Evolutionary conservation across 2,113 vertebrate species (phyloP), one percentile per base, ranked within the genome.

Genomic region (Motacilla alba): DNA sequence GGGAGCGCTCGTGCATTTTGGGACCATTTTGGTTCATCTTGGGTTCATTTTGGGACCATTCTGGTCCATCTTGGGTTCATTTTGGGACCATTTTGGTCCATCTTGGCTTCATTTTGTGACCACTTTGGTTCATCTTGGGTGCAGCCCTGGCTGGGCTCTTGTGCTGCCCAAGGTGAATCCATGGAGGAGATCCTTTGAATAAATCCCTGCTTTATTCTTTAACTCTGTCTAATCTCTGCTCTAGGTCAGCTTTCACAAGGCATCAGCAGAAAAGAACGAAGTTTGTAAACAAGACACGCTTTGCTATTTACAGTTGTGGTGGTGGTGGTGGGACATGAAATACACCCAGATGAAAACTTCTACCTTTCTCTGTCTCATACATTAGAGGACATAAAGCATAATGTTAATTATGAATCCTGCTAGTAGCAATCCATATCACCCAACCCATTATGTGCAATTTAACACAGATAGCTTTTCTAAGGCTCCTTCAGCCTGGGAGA

Each of bases 211-310:
- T 58, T 58, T 58, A 35, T 24, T 35, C 56, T 35, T 2, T 35
- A 35, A 0, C n/a, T 35, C 22, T 4, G 4, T 0, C 56, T 7
- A 35, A 15, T 2, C 35, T 37, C 58, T 60, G 58, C 1, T 37
- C 58, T 27, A 37, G 24, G 7, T 0, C 58, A 60, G 59, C 16
- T 35, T 60, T 6, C 24, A 0, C 16, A 60, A 13, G 58, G 35
- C 24, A 60, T 13, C 35, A 27, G 35, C 14, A 44, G 44, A 19
- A 59, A 46, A 28, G 39, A 59, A 28, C 3, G 18, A 83, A 5
- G 20, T 66, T 83, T 83, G 20, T 63, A 63, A 95, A 53, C 26
- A 52, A 93, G 27, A 15, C n/a, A 55, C 0, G 0, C 33, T 83
- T 53, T 46, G n/a, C 10, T 68, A 5, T 81, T 83, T 70, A 31